A percentile compares a stretch with the other conserved stretches of the same genome.
phyloP scores from a whole-genome alignment of 2,113 vertebrate species.

The Oreocharis arfaki region DNA sequence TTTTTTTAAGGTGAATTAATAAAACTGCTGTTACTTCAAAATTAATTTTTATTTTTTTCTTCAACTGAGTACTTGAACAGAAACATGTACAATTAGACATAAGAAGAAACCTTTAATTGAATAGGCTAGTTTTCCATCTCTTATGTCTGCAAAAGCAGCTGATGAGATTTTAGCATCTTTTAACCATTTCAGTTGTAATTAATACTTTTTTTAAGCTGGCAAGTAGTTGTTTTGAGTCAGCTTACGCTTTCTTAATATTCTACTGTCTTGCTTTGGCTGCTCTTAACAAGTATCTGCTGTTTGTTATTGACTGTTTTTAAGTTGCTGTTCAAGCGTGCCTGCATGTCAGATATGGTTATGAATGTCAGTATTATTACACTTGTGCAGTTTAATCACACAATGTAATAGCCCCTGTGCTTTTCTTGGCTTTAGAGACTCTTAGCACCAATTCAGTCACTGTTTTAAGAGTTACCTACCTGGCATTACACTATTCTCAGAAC shows the following conservation, averaged over 20 bases:
- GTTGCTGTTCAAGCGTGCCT: background rate
- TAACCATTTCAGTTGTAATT: background rate
- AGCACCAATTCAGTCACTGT: background rate
- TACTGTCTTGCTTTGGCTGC: background rate
- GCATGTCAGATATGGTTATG: background rate
- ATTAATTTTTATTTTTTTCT: background rate
- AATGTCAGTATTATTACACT: background rate
- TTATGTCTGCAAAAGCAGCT: background rate
- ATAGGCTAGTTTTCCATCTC: background rate
- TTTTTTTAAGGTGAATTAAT: background rate
- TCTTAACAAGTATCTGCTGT: background rate
- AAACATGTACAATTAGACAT: background rate
- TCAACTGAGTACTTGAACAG: background rate
- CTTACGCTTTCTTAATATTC: background rate
- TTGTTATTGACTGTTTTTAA: background rate
- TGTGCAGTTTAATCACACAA: background rate
- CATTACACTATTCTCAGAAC: rapidly evolving
- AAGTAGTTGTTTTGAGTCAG: background rate
- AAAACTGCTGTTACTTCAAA: background rate
- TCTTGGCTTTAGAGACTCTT: background rate
- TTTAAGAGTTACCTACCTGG: background rate
- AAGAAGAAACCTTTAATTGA: background rate
- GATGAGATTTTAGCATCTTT: background rate
- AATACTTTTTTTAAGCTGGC: background rate
- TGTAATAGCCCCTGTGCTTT: background rate